A percentile compares a stretch with the other conserved stretches of the same genome.
These are phyloP conservation scores for Beris chalybata DNA, from an alignment of 2,888 invertebrate species.

Conservation along the genomic window DNA sequence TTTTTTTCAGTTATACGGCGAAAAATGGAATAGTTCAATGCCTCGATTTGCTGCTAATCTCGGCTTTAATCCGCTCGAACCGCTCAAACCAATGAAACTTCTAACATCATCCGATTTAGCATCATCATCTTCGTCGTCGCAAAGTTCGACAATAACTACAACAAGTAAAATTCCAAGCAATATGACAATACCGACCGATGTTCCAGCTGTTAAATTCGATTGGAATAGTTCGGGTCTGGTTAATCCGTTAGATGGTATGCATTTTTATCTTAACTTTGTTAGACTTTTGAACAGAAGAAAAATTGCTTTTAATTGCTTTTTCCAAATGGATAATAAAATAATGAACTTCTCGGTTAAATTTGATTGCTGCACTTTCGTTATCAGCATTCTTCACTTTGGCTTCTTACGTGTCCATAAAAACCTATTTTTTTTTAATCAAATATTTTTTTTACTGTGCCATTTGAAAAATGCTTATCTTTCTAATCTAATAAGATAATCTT, in stretches of 20 bases:
- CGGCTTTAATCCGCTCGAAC: constrained; percentile 75
- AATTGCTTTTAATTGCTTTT: constrained; percentile 31
- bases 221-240: constrained; percentile 73
- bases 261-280: constrained; percentile 32
- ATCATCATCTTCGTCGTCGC: not conserved
- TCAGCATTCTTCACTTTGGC: constrained; percentile 20
- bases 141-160: not conserved
- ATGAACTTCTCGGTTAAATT: not conserved
- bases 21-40: constrained; percentile 78
- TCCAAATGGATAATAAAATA: not conserved
- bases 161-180: constrained; percentile 1
- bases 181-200: constrained; percentile 47
- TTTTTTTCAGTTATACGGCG: constrained; percentile 69
- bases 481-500: no score
- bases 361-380: constrained; percentile 10
- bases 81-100: constrained; percentile 63
- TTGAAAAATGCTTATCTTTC: no score
- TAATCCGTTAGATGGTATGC: constrained; percentile 71
- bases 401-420: constrained; percentile 2
- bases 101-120: no score
- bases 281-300: not conserved
- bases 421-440: no score
- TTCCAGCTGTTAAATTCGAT: constrained; percentile 71
- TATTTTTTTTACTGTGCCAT: no score
- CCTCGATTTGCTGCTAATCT: constrained; percentile 88